Percentiles rank a stretch among this genome's conserved stretches.
Conservation (phyloP, 2,113 vertebrate genomes). For the Megatriorchis doriae region DNA sequence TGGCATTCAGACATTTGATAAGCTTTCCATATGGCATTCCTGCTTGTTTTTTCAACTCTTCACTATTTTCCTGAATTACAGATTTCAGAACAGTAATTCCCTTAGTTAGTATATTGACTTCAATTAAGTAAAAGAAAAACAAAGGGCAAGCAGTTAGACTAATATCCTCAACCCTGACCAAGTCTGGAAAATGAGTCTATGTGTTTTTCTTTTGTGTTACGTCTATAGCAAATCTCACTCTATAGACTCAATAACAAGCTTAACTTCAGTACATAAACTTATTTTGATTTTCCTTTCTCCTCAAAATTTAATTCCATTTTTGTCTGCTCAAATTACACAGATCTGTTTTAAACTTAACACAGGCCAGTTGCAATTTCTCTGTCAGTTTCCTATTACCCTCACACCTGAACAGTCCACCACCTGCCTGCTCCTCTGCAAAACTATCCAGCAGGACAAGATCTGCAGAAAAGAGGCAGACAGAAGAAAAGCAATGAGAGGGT, state of each 20-base stretch:
- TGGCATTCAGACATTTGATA: background rate
- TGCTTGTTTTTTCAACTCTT: background rate
- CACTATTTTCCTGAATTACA: background rate
- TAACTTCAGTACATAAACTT: background rate
- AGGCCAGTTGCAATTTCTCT: background rate
- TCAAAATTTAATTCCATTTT: background rate
- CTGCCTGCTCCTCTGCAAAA: background rate
- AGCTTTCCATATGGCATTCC: background rate
- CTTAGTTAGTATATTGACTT: background rate
- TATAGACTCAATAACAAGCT: background rate
- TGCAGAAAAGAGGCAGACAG: background rate
- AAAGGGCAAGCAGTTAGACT: background rate
- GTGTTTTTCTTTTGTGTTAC: background rate
- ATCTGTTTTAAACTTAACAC: background rate
- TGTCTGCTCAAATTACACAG: background rate
- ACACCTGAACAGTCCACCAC: accelerated
- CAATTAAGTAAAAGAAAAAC: slow-evolving; percentile 24
- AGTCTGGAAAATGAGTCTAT: background rate
- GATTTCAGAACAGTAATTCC: background rate
- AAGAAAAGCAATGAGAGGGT: background rate
- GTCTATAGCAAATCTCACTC: background rate
- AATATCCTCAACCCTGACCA: background rate
- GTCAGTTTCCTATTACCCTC: background rate
- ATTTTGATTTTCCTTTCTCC: background rate
- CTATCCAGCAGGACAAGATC: background rate